A percentile compares a stretch with the other conserved stretches of the same genome.
phyloP scores from a whole-genome alignment of 2,797 vertebrate species.

The Syngnathus rostellatus region DNA sequence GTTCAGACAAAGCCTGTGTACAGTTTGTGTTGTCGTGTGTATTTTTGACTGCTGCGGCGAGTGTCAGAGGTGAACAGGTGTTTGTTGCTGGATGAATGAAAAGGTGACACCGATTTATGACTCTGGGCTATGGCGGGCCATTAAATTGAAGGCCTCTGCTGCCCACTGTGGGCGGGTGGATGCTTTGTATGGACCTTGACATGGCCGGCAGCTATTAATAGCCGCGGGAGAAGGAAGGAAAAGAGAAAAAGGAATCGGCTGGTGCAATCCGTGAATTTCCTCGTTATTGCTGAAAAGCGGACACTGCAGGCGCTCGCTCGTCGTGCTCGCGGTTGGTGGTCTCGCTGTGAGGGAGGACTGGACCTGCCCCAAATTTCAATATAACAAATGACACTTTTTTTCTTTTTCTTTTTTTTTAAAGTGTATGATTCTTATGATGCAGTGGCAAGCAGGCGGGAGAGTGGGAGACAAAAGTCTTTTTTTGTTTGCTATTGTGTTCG shows the following conservation, averaged over 20 bases:
- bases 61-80: conserved; percentile 51
- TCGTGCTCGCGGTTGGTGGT: conserved; percentile 15
- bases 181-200: conserved; percentile 49
- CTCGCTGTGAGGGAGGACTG: conserved; percentile 2
- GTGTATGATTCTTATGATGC: conserved; percentile 20
- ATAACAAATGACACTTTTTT: conserved; percentile 44
- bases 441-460: conserved; percentile 10
- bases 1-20: conserved; percentile 7
- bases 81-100: conserved; percentile 45
- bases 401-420: conserved; percentile 7
- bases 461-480: conserved; percentile 2
- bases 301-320: conserved; percentile 5
- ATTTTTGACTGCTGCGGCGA: conserved; percentile 42
- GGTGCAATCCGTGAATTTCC: conserved; percentile 38
- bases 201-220: conserved; percentile 60
- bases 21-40: conserved; percentile 20
- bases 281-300: conserved; percentile 41
- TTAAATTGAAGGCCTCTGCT: conserved; percentile 54
- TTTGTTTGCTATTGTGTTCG: conserved; percentile 16
- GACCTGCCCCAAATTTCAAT: conserved; percentile 24
- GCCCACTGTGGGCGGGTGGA: conserved; percentile 43
- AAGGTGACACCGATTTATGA: conserved; percentile 54
- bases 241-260: conserved; percentile 31
- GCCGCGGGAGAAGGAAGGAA: conserved; percentile 32
- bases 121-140: conserved; percentile 27